Evolutionary conservation across 2,888 invertebrate species (phyloP), one percentile per base, ranked within the genome.

Genomic region (Leucozona laternaria): DNA sequence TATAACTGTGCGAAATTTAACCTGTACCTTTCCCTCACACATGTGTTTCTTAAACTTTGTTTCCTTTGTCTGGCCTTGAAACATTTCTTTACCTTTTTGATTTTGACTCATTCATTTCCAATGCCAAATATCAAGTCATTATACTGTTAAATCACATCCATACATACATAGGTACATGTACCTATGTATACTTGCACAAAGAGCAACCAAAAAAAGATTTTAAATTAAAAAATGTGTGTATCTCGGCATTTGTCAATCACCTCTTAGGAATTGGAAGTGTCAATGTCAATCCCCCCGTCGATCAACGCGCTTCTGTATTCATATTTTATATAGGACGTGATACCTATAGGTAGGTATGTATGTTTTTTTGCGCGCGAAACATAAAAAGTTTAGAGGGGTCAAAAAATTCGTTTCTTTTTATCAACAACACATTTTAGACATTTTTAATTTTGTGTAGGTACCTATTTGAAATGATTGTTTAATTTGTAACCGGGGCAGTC

Each of bases 241-340:
- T 37, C 5, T 58, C 22, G 60, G 60, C 40, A 60, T 60, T 60
- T 60, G 60, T 60, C 40, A 64, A 64, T 64, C 43, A 64, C 64
- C 45, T 64, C 45, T 45, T 45, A 45, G 28, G 22, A 60, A 60
- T 64, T 43, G 64, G 64, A 60, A 25, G 60, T 76, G 76, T 64
- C 70, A 81, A 70, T 76, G 76, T 64, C 70, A 81, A 70, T 81
- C 60, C 71, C 71, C 79, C 34, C 45, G 11, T 28, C 45, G 55
- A 60, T 72, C 71, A 71, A 55, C 45, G 25, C 15, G 43, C n/a
- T 55, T 71, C 37, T 43, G 22, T 62, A 25, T 62, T 34, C 48
- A 60, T 70, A 50, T 40, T n/a, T 34, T 50, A 25, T 0, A 53
- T 53, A n/a, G n/a, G n/a, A n/a, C n/a, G n/a, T n/a, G n/a, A n/a